Evolutionary conservation across 1,140 invertebrate genomes (phyloP).

Genomic region (Polypedilum vanderplanki): DNA sequence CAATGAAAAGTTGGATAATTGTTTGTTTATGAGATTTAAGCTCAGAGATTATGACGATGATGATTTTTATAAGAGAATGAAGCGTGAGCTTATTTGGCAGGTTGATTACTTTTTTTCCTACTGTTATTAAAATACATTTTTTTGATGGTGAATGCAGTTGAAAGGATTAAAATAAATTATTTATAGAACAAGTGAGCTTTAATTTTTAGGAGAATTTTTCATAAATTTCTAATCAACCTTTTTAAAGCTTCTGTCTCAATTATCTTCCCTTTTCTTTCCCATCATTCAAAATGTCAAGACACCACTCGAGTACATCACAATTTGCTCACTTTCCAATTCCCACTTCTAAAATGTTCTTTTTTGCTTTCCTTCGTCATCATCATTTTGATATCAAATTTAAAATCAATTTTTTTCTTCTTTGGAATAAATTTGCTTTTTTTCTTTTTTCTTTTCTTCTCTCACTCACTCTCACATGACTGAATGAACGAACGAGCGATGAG

Average conservation of each 20-base stretch:
- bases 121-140: too few species aligned
- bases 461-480: not conserved
- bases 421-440: not conserved
- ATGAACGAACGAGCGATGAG: not conserved
- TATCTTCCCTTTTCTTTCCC: too few species aligned
- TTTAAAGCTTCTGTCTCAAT: too few species aligned
- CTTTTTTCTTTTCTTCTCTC: not conserved
- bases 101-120: too few species aligned
- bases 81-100: too few species aligned
- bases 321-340: conserved; percentile 12
- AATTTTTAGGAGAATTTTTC: too few species aligned
- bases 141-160: too few species aligned
- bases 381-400: conserved; percentile 13
- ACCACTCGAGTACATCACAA: not conserved
- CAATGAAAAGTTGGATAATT: conserved; percentile 10
- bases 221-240: too few species aligned
- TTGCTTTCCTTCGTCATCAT: not conserved
- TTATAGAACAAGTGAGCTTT: too few species aligned
- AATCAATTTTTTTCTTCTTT: not conserved
- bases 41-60: not conserved
- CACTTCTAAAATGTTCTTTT: not conserved
- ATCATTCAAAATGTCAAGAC: too few species aligned
- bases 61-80: not conserved
- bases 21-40: conserved; percentile 19
- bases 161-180: too few species aligned